Base-by-base conservation (phyloP, 2,113 vertebrate species). In the Leptobrachium leishanense region DNA sequence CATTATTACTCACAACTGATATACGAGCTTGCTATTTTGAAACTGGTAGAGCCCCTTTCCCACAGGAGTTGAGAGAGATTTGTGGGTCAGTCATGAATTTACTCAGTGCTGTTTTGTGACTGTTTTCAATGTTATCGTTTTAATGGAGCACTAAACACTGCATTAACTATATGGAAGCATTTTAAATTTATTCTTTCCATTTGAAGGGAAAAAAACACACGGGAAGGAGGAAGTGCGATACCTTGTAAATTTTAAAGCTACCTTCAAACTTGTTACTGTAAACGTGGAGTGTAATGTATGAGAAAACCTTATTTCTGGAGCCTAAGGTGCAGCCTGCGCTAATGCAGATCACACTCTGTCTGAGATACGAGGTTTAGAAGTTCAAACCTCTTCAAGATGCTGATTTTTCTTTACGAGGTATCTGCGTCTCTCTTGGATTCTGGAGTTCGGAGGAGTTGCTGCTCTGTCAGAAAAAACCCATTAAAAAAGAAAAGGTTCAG, bases 191-290 rank as follows among this genome's bases (percentile, higher is more conserved):
- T 85, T 86, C 76, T 82, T 87, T 88, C 81, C 79, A 85, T 67
- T 7, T 80, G 66, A 59, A 8, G 8, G 8, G 8, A 50, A 50
- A 50, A 50, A 50, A 50, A 50, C 4, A 50, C 8, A 50, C 72
- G 42, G 68, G 43, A 81, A 84, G 78, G 65, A 66, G 42, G 80
- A 6, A 83, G 43, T 4, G 15, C 85, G 87, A 75, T 84, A 88
- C 83, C 83, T 83, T 81, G 82, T 90, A 88, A 88, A 89, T 88
- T 90, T 90, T 86, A 87, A 87, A 88, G 50, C 82, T 84, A 85
- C 78, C 55, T 79, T 82, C 83, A 86, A 88, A 89, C 85, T 86
- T 79, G 75, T 83, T 86, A 84, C 86, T 85, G 82, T 83, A 82
- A 83, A 84, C 86, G 87, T 89, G 88, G 88, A 88, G 85, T 74